phyloP scores from a whole-genome alignment of 2,113 vertebrate species.

The Stigmatopora argus region DNA sequence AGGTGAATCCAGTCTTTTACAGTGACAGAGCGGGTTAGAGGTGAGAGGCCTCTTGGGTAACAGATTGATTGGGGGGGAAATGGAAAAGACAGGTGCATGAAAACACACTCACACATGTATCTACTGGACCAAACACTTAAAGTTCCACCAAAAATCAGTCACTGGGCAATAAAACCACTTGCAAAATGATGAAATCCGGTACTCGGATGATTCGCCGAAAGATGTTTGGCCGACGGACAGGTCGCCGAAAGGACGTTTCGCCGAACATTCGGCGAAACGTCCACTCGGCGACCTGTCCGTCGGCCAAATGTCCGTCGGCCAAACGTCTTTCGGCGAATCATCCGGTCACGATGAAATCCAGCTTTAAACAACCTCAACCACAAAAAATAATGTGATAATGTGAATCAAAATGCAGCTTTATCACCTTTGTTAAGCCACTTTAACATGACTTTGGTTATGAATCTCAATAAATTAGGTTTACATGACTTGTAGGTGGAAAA shows the following conservation, averaged over 20 bases:
- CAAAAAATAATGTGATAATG: not conserved
- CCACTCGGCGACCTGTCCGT: too few species aligned
- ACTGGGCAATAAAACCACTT: not conserved
- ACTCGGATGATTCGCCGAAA: too few species aligned
- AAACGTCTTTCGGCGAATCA: too few species aligned
- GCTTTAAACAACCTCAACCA: not conserved
- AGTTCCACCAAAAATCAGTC: not conserved
- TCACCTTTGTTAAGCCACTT: not conserved
- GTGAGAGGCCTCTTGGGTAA: conserved; percentile 1
- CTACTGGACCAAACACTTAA: not conserved
- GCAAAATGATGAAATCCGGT: not conserved
- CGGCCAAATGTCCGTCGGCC: too few species aligned
- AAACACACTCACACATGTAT: not conserved
- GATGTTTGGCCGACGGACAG: too few species aligned
- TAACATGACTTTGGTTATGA: too few species aligned
- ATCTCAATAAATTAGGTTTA: not conserved
- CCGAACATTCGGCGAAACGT: too few species aligned
- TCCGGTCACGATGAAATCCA: not conserved
- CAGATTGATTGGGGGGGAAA: not conserved
- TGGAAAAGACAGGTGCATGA: not conserved
- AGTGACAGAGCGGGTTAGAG: conserved; percentile 1
- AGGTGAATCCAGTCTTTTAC: not conserved
- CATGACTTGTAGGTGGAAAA: too few species aligned
- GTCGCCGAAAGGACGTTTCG: too few species aligned
- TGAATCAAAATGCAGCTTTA: not conserved